Evolutionary conservation across 2,888 invertebrate genomes (phyloP).

Genomic region (Fabriciana adippe): DNA sequence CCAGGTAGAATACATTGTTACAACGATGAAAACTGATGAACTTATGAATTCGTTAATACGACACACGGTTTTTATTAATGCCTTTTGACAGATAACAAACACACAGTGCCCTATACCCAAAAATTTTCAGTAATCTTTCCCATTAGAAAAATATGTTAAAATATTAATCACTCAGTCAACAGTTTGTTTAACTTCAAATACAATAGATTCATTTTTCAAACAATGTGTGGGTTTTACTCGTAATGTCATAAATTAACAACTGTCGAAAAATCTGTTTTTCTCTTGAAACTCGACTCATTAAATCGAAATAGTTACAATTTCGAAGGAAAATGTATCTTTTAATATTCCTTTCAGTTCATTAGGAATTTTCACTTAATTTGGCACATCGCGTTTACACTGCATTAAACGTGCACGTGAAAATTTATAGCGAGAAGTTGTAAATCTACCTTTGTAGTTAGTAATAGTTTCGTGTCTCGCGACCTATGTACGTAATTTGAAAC

Average conservation of each 20-base stretch:
- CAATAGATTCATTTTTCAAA: no score
- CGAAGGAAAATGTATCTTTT: constrained; percentile 2
- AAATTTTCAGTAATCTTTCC: no score
- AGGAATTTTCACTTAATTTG: constrained; percentile 17
- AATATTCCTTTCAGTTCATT: constrained; percentile 11
- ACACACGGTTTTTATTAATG: no score
- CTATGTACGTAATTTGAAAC: constrained; percentile 16
- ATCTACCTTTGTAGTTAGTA: constrained; percentile 19
- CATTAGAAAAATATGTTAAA: no score
- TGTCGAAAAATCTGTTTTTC: background rate
- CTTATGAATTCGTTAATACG: no score
- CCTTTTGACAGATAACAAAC: no score
- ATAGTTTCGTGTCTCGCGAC: constrained; percentile 19
- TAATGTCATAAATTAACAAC: background rate
- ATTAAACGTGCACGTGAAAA: constrained; percentile 24
- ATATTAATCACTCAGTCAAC: no score
- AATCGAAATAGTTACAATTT: background rate
- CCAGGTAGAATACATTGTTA: no score
- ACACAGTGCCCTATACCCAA: no score
- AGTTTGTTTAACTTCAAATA: no score
- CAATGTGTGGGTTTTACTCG: no score
- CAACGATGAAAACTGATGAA: no score
- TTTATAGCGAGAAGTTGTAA: constrained; percentile 25
- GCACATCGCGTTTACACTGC: constrained; percentile 17
- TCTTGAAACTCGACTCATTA: background rate